phyloP scores from a whole-genome alignment of 2,113 vertebrate species.

The Daboia siamensis region DNA sequence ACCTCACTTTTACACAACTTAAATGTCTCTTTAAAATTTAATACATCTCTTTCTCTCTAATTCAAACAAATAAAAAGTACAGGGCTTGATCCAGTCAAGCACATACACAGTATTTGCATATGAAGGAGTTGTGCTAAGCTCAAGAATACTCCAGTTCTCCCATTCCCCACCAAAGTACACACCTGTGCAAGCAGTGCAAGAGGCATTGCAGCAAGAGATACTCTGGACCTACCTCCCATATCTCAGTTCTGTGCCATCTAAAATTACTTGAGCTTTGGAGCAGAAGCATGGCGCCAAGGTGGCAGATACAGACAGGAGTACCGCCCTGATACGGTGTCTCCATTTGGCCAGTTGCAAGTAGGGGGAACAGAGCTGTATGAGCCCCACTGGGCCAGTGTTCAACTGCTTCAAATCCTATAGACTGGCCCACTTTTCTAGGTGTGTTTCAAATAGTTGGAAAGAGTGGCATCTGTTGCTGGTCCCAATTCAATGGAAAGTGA shows the following conservation, averaged over 20 bases:
- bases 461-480: neutral
- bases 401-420: neutral
- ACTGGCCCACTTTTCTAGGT: accelerated
- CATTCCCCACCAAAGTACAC: neutral
- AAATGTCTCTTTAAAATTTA: neutral
- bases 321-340: neutral
- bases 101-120: neutral
- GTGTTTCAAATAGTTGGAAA: neutral
- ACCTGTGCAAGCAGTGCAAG: neutral
- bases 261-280: neutral
- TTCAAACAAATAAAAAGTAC: accelerated
- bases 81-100: neutral
- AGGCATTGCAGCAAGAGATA: neutral
- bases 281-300: neutral
- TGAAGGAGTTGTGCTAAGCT: neutral
- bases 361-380: neutral
- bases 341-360: neutral
- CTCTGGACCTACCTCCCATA: neutral
- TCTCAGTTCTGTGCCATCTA: neutral
- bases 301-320: neutral
- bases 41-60: neutral
- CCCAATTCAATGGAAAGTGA: neutral
- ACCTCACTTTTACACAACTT: neutral
- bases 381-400: neutral
- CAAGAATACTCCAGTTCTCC: neutral